These are phyloP conservation scores for Aricia artaxerxes DNA, from an alignment of 2,888 invertebrate species.

Conservation along the genomic window DNA sequence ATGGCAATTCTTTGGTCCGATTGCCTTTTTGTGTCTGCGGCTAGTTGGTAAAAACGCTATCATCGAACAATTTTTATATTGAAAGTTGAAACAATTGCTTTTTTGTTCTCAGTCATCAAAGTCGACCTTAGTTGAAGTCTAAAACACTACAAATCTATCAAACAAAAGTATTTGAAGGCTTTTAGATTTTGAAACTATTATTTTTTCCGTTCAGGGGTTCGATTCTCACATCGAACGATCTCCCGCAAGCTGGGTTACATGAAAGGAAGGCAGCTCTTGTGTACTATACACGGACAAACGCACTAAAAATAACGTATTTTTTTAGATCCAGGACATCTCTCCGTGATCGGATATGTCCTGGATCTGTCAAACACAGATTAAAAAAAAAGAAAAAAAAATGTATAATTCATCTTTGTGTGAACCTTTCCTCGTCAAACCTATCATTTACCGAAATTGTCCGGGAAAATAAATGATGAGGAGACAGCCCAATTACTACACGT, in stretches of 20 bases:
- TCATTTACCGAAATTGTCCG: neutral
- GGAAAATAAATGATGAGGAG: neutral
- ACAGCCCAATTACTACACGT: slow-evolving; percentile 8
- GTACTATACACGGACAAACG: neutral
- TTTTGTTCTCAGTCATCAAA: neutral
- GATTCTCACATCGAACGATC: too few relatives aligned
- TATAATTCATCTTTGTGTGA: neutral
- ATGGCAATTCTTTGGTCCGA: slow-evolving; percentile 5
- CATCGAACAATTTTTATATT: neutral
- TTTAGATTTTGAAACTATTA: too few relatives aligned
- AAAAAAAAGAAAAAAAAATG: too few relatives aligned
- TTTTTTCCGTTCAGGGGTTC: too few relatives aligned
- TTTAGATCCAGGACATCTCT: too few relatives aligned
- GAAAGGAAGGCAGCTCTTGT: neutral
- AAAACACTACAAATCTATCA: neutral
- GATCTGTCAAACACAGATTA: too few relatives aligned
- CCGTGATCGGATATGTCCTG: too few relatives aligned
- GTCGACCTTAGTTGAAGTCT: neutral
- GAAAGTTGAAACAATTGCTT: neutral
- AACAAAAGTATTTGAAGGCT: neutral
- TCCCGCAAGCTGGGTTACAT: too few relatives aligned
- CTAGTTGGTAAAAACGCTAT: neutral
- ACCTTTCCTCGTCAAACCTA: neutral
- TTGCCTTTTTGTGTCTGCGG: slow-evolving; percentile 22
- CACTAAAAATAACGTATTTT: neutral